Percentiles rank a stretch among this genome's conserved stretches.
These are phyloP conservation scores for Dreissena polymorpha DNA, from an alignment of 1,140 invertebrate species.

Conservation along the genomic window DNA sequence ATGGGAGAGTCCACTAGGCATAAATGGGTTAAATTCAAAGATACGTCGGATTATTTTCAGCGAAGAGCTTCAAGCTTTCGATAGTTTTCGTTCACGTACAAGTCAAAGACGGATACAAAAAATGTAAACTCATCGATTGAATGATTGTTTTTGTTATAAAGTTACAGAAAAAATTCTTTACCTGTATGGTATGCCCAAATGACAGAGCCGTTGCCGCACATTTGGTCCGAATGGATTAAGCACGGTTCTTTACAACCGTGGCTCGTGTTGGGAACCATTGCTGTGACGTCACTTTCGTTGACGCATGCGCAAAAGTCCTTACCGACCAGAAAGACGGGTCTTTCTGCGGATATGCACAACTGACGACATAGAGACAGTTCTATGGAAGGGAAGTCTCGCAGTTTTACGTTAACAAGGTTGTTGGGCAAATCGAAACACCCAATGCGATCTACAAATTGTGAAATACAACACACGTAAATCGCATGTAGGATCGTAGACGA, in stretches of 20 bases:
- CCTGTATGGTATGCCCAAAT: slow-evolving; percentile 38
- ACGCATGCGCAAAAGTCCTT: slow-evolving; percentile 46
- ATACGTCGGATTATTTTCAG: no score
- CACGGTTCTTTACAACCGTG: slow-evolving; percentile 13
- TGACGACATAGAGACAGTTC: slow-evolving; percentile 28
- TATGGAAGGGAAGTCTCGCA: slow-evolving; percentile 18
- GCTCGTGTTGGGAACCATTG: neutral
- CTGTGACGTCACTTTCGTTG: neutral
- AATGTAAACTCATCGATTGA: no score
- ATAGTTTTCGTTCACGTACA: no score
- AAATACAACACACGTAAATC: no score
- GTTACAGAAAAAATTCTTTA: neutral
- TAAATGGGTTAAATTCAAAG: no score
- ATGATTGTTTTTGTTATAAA: no score
- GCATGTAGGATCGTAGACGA: no score
- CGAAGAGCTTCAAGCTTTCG: no score
- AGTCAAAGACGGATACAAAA: no score
- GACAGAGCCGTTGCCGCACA: slow-evolving; percentile 34
- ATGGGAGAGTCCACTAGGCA: no score
- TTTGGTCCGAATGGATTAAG: slow-evolving; percentile 20
- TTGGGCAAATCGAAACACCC: slow-evolving; percentile 25
- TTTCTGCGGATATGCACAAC: slow-evolving; percentile 6
- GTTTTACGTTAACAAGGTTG: neutral
- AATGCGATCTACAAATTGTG: slow-evolving; percentile 9
- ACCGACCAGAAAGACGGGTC: slow-evolving; percentile 20